Conservation (phyloP, 1,140 invertebrate species). For the Aphaenogaster floridana region DNA sequence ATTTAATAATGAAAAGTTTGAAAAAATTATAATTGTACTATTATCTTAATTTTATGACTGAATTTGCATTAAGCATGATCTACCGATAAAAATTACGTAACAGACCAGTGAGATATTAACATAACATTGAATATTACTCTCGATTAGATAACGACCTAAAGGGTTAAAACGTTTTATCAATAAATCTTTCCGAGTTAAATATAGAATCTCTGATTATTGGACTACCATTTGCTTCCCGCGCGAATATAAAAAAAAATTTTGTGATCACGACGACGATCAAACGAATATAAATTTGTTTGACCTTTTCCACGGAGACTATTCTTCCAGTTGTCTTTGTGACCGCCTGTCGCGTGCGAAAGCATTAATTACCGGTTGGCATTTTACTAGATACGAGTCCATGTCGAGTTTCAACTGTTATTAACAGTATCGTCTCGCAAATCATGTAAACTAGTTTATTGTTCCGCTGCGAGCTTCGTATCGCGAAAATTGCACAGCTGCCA, state of each 20-base stretch:
- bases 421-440: conserved; percentile 58
- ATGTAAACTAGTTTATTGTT: conserved; percentile 64
- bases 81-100: conserved; percentile 1
- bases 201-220: background rate
- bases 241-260: conserved; percentile 25
- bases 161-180: conserved; percentile 5
- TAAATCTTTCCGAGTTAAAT: background rate
- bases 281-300: conserved; percentile 6
- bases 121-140: background rate
- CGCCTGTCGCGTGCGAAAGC: background rate
- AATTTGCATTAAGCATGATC: background rate
- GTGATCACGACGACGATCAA: background rate
- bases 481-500: conserved; percentile 41
- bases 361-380: conserved; percentile 55
- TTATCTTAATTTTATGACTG: background rate
- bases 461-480: conserved; percentile 25
- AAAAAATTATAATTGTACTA: background rate
- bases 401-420: conserved; percentile 37
- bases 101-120: background rate
- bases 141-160: background rate
- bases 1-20: background rate
- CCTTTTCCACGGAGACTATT: conserved; percentile 11
- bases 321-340: conserved; percentile 23
- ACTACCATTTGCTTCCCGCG: background rate
- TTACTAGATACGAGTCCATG: conserved; percentile 37